Conservation (phyloP, 2,797 vertebrate species). For the Urosaurus nigricauda region DNA sequence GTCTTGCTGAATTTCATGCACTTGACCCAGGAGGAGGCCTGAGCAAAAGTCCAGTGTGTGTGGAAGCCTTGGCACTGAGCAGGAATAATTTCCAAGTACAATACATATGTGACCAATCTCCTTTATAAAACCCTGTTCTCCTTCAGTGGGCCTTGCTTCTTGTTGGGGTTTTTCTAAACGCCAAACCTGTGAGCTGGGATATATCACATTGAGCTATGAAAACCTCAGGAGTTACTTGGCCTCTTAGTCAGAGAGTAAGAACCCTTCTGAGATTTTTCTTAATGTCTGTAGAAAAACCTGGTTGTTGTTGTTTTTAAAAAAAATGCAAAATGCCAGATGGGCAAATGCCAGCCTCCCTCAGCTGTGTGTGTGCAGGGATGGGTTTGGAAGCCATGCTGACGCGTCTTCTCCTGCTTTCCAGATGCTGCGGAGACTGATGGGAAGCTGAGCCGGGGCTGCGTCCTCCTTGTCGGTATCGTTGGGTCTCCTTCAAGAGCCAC, state of each 20-base stretch:
- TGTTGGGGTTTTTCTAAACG: background rate
- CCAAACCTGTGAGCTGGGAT: background rate
- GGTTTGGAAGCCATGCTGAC: constrained; percentile 53
- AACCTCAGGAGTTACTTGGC: background rate
- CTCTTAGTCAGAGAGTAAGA: background rate
- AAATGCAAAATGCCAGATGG: background rate
- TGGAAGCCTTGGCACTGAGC: background rate
- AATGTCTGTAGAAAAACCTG: background rate
- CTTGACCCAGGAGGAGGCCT: background rate
- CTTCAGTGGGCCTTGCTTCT: background rate
- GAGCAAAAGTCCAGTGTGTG: background rate
- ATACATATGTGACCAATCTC: background rate
- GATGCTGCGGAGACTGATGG: constrained; percentile 73
- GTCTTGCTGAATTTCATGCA: background rate
- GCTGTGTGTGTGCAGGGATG: background rate
- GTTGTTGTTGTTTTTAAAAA: background rate
- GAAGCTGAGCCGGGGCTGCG: constrained; percentile 72
- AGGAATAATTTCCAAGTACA: background rate
- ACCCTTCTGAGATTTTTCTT: background rate
- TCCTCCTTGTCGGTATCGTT: constrained; percentile 57
- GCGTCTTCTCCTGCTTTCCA: constrained; percentile 75
- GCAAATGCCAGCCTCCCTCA: constrained; percentile 7
- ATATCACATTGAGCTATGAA: background rate
- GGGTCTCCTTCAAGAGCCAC: constrained; percentile 70
- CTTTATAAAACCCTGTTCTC: background rate